These are phyloP conservation scores for Verasper variegatus DNA, from an alignment of 2,113 vertebrate genomes.

Conservation along the genomic window DNA sequence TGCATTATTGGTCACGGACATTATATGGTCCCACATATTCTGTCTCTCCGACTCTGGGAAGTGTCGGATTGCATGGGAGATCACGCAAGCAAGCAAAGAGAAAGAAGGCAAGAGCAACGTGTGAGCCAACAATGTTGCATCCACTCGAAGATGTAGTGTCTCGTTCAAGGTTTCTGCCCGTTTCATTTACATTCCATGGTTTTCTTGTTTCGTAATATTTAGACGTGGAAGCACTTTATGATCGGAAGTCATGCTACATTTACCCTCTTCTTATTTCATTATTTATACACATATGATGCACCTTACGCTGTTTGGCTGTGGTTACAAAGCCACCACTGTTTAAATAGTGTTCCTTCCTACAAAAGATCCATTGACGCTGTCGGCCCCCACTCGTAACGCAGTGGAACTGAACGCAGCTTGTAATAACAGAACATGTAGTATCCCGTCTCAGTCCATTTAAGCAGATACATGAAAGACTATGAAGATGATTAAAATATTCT, in stretches of 20 bases:
- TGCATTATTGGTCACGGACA: conserved; percentile 76
- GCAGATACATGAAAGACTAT: conserved; percentile 26
- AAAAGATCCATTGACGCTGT: neutral
- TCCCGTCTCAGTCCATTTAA: conserved; percentile 30
- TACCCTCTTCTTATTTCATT: neutral
- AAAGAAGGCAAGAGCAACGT: neutral
- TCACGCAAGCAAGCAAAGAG: conserved; percentile 27
- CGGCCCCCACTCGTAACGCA: neutral
- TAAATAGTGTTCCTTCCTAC: no score
- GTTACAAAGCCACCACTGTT: no score
- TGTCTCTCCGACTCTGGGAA: conserved; percentile 45
- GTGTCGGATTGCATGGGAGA: conserved; percentile 51
- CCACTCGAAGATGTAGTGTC: conserved; percentile 20
- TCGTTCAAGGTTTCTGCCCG: conserved; percentile 18
- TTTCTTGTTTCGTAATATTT: conserved; percentile 5
- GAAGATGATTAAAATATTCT: conserved; percentile 35
- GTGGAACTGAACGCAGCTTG: conserved; percentile 14
- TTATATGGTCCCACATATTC: conserved; percentile 66
- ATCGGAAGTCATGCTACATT: neutral
- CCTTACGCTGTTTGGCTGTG: neutral
- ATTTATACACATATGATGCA: neutral
- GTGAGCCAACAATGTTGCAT: conserved; percentile 17
- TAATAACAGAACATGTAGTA: conserved; percentile 17
- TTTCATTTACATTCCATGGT: conserved; percentile 15
- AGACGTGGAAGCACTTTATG: neutral